Percentiles rank a stretch among this genome's conserved stretches.
Evolutionary conservation across 2,888 invertebrate genomes (phyloP).

Genomic region (Uropetala carovei): DNA sequence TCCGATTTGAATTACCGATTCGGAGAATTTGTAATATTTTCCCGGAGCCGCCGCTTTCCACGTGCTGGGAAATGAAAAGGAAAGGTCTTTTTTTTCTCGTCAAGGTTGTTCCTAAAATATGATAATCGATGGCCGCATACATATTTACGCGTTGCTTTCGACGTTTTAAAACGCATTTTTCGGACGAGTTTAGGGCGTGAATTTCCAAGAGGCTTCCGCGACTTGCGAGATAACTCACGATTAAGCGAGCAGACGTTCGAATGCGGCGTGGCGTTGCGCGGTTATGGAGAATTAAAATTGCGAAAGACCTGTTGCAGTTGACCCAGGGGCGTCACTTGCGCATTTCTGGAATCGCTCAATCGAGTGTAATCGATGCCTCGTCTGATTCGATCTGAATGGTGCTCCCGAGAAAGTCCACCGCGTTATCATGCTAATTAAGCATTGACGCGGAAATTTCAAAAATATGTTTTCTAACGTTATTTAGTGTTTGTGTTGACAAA

Average conservation of each 20-base stretch:
- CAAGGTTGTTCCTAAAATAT: not conserved
- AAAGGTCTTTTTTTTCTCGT: not conserved
- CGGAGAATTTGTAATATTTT: too few species aligned
- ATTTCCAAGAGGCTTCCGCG: too few species aligned
- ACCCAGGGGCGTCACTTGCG: not conserved
- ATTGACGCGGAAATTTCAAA: not conserved
- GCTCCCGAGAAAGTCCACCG: not conserved
- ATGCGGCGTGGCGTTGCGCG: not conserved
- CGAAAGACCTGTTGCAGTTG: conserved; percentile 22
- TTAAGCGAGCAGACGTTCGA: not conserved
- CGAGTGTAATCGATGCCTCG: not conserved
- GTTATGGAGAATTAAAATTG: not conserved
- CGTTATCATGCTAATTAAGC: not conserved
- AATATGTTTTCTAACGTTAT: not conserved
- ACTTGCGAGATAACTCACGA: not conserved
- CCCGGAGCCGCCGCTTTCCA: too few species aligned
- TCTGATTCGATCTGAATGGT: not conserved
- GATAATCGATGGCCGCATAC: not conserved
- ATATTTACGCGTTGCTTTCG: not conserved
- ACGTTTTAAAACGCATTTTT: not conserved
- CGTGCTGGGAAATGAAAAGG: too few species aligned
- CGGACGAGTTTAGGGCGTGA: not conserved
- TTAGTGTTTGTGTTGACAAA: too few species aligned
- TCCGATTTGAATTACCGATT: too few species aligned
- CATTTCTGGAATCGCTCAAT: not conserved